These are phyloP conservation scores for Actenoides hombroni DNA, from an alignment of 2,113 vertebrate genomes.

Conservation along the genomic window DNA sequence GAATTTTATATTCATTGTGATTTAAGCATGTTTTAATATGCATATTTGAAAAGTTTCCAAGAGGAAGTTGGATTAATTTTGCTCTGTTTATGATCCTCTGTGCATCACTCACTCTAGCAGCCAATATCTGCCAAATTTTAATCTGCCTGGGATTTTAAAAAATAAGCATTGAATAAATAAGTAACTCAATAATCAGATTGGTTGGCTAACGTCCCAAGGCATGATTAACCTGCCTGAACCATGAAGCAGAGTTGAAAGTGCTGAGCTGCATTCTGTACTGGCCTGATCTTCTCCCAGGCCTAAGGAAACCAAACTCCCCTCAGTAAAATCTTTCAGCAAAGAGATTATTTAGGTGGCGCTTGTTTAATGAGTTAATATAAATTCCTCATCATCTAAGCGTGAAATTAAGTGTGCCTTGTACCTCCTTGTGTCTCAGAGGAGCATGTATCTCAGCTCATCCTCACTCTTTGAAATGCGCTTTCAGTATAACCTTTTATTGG, in stretches of 20 bases:
- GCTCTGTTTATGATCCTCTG: neutral
- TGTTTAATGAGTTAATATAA: neutral
- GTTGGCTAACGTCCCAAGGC: neutral
- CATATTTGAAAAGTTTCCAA: neutral
- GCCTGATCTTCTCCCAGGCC: neutral
- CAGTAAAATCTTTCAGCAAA: neutral
- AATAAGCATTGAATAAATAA: constrained; percentile 18
- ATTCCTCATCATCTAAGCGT: neutral
- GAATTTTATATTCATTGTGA: neutral
- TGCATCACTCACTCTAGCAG: neutral
- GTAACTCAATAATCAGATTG: neutral
- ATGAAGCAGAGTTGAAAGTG: neutral
- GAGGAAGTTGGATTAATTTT: constrained; percentile 22
- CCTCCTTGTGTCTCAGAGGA: neutral
- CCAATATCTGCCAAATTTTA: neutral
- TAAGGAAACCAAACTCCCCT: neutral
- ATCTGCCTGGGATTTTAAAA: constrained; percentile 11
- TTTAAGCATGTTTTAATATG: neutral
- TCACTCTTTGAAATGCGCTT: too few species aligned
- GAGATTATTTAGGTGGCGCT: neutral
- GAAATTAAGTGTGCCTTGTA: neutral
- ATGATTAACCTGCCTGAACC: neutral
- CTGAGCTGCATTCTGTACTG: neutral
- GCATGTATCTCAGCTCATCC: neutral
- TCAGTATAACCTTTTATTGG: neutral